Evolutionary conservation across 2,888 invertebrate genomes (phyloP).

Genomic region (Diaphora mendica): DNA sequence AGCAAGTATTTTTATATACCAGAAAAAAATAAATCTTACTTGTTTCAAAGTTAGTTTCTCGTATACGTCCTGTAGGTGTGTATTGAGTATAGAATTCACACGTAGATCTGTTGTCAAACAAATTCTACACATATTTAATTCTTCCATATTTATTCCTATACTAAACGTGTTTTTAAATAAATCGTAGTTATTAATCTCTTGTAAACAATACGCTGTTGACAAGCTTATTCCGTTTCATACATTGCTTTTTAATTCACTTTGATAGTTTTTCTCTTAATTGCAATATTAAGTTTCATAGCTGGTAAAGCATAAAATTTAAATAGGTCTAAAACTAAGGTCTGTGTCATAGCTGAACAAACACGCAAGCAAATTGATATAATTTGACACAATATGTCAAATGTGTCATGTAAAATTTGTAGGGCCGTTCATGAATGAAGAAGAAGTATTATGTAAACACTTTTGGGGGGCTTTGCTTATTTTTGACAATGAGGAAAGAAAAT

Average conservation of each 20-base stretch:
- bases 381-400: too few relatives aligned
- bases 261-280: neutral
- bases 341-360: too few relatives aligned
- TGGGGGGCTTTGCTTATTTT: too few relatives aligned
- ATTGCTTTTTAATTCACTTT: neutral
- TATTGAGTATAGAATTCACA: neutral
- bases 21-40: neutral
- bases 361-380: too few relatives aligned
- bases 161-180: neutral
- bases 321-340: too few relatives aligned
- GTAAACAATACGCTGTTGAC: neutral
- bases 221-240: neutral
- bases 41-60: slow-evolving; percentile 1
- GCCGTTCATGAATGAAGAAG: too few relatives aligned
- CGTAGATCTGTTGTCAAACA: slow-evolving; percentile 3
- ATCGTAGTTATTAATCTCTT: neutral
- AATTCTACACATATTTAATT: neutral
- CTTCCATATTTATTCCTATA: neutral
- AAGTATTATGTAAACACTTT: too few relatives aligned
- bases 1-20: too few relatives aligned
- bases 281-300: too few relatives aligned
- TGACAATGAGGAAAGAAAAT: too few relatives aligned
- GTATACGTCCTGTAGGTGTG: neutral
- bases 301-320: too few relatives aligned
- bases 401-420: too few relatives aligned